Percentiles rank a stretch among this genome's conserved stretches.
These are phyloP conservation scores for Otus sunia DNA, from an alignment of 2,113 vertebrate species.

Conservation along the genomic window DNA sequence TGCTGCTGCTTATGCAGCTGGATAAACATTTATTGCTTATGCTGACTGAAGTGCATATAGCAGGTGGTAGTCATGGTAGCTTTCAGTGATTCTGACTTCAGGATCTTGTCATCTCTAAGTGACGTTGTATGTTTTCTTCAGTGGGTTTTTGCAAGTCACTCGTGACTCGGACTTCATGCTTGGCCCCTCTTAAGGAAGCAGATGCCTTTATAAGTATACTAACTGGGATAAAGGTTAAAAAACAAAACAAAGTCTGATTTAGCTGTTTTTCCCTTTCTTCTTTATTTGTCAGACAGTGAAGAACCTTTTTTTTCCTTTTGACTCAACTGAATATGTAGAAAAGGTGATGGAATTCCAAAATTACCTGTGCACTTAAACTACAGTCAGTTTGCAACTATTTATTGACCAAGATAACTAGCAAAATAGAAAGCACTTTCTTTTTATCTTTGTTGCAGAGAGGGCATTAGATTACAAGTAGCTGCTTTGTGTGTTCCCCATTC, in stretches of 20 bases:
- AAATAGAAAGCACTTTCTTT: neutral
- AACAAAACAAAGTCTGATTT: neutral
- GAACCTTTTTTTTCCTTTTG: neutral
- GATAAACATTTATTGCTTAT: neutral
- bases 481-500: neutral
- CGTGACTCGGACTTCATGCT: neutral
- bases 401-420: neutral
- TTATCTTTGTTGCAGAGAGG: neutral
- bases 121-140: neutral
- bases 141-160: neutral
- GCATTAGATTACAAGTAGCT: neutral
- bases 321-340: neutral
- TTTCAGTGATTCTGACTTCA: neutral
- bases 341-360: neutral
- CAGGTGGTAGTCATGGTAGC: rapidly evolving
- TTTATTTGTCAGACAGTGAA: neutral
- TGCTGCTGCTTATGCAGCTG: neutral
- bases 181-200: neutral
- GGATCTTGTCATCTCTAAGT: neutral
- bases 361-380: neutral
- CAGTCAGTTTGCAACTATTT: neutral
- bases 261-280: neutral
- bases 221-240: neutral
- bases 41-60: neutral
- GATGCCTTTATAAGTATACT: neutral